Evolutionary conservation across 92 coral and sea anemone species (phyloP), one percentile per base, ranked within the genome.

Genomic region (Blastomussa wellsi): DNA sequence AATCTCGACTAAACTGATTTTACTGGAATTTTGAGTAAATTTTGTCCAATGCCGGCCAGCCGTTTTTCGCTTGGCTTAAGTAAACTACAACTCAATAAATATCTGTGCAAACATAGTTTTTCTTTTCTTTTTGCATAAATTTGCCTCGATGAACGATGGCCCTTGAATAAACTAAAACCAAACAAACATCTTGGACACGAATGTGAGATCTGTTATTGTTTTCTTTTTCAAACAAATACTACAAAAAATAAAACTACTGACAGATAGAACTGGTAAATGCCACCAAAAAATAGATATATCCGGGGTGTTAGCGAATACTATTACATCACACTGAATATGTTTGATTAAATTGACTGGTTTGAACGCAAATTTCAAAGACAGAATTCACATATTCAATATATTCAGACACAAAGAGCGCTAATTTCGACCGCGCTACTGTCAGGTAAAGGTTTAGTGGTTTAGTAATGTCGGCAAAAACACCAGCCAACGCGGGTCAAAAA

Each of bases 401-500:
- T 70, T 81, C 24, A 42, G 6, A 15, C 15, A 29, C 32, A 36
- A 26, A 22, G 31, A 33, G 44, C 44, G 75, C 75, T 70, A 70
- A 2, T 70, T 35, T 70, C 44, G 26, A 17, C 10, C 75, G 11
- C 28, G 16, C n/a, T 9, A 11, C 1, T 24, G 28, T 14, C 9
- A 35, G 76, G 5, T n/a, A n/a, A n/a, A n/a, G n/a, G n/a, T n/a
- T n/a, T n/a, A n/a, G n/a, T n/a, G n/a, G n/a, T 13, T 28, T 47
- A 67, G 77, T 51, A 16, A 81, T 81, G 85, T 81, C 85, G 77
- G 65, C 49, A 42, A 70, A 69, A 70, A 51, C 49, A 28, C 32
- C 66, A 22, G 44, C 24, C 52, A 81, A 49, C 38, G 22, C n/a
- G n/a, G n/a, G 22, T 7, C 47, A 13, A 37, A 49, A 51, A 33